These are phyloP conservation scores for Conger conger DNA, from an alignment of 2,113 vertebrate species.

Conservation along the genomic window DNA sequence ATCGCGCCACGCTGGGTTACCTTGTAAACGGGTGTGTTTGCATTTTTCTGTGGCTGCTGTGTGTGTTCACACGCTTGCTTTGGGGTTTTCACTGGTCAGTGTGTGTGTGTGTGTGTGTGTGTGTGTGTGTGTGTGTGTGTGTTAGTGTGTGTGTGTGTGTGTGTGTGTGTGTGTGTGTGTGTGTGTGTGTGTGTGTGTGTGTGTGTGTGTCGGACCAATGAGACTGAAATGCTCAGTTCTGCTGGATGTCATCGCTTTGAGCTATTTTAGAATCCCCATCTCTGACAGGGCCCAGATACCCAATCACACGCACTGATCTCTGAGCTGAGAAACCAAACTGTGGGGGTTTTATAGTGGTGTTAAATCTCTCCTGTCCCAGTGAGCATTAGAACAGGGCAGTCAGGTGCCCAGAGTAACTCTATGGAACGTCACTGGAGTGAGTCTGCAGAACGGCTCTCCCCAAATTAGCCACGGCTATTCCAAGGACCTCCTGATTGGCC, in stretches of 20 bases:
- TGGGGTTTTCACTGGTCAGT: conserved; percentile 20
- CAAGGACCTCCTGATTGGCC: neutral
- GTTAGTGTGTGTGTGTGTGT: too few relatives aligned
- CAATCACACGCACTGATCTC: neutral
- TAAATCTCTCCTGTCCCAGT: neutral
- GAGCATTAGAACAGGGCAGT: neutral
- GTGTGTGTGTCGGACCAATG: neutral
- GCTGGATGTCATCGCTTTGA: neutral
- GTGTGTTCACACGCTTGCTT: conserved; percentile 9
- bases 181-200: neutral
- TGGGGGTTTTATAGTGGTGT: neutral
- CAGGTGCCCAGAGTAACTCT: neutral
- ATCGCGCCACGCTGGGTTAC: conserved; percentile 34
- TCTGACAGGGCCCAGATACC: neutral
- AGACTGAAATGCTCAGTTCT: neutral
- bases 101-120: too few relatives aligned
- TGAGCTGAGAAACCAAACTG: neutral
- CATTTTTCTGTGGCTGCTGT: conserved; percentile 19
- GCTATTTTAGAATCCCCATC: neutral
- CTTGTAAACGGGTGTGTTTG: conserved; percentile 42
- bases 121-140: too few relatives aligned
- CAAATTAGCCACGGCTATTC: neutral
- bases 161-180: conserved; percentile 37
- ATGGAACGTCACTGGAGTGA: neutral
- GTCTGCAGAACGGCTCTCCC: neutral